These are phyloP conservation scores for Triplophysa siluroides DNA, from an alignment of 2,113 vertebrate species.

Conservation along the genomic window DNA sequence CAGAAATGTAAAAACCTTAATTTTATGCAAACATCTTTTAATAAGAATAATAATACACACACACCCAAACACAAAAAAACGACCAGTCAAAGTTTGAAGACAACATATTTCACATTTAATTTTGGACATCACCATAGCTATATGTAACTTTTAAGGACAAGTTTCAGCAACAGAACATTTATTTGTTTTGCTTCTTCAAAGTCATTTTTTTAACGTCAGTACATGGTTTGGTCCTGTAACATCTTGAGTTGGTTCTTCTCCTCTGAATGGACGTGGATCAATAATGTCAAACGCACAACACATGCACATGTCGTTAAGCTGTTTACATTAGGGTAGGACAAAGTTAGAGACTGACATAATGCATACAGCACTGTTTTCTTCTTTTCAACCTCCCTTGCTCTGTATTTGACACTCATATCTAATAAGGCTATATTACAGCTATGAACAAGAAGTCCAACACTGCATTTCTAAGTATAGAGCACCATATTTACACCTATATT, in stretches of 20 bases:
- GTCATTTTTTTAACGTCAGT: constrained; percentile 58
- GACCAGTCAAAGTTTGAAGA: constrained; percentile 38
- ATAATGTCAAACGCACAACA: constrained; percentile 81
- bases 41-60: neutral
- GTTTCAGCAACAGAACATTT: constrained; percentile 73
- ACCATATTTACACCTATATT: constrained; percentile 89
- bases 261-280: constrained; percentile 72
- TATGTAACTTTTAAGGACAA: constrained; percentile 84
- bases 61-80: neutral
- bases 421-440: constrained; percentile 91
- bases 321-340: constrained; percentile 77
- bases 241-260: constrained; percentile 76
- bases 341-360: constrained; percentile 75
- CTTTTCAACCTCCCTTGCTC: constrained; percentile 54
- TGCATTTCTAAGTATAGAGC: constrained; percentile 85
- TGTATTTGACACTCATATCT: constrained; percentile 76
- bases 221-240: constrained; percentile 91
- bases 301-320: constrained; percentile 90
- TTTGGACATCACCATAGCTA: constrained; percentile 89
- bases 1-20: too few relatives aligned
- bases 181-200: constrained; percentile 58
- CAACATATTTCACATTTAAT: constrained; percentile 88
- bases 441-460: constrained; percentile 85
- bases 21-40: neutral
- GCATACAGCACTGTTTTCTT: constrained; percentile 62